These are phyloP conservation scores for Exocentrus adspersus DNA, from an alignment of 2,888 invertebrate genomes.

Conservation along the genomic window DNA sequence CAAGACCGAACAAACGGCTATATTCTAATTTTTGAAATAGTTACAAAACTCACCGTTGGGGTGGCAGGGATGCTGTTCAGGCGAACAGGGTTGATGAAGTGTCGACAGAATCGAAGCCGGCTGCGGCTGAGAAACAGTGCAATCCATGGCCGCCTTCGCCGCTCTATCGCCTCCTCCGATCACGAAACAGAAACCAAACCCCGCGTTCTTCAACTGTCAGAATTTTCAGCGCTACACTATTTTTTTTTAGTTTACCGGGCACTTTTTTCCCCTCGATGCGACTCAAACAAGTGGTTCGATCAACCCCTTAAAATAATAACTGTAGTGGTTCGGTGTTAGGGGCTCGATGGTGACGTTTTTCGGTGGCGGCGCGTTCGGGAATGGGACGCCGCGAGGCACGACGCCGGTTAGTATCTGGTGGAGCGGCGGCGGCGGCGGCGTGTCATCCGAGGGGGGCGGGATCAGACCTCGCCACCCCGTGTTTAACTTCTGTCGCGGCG, in stretches of 20 bases:
- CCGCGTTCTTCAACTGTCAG: background rate
- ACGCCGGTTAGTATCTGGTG: constrained; percentile 17
- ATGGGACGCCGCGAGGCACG: constrained; percentile 39
- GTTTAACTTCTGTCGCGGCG: constrained; percentile 58
- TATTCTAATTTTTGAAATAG: background rate
- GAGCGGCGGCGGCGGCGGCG: constrained; percentile 44
- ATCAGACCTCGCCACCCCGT: constrained; percentile 63
- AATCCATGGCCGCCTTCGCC: constrained; percentile 50
- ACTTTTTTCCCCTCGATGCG: too few relatives aligned
- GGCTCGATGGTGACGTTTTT: constrained; percentile 45
- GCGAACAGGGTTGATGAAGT: constrained; percentile 58
- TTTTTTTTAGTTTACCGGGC: background rate
- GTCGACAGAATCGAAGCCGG: constrained; percentile 50
- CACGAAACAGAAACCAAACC: background rate
- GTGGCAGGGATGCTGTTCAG: constrained; percentile 53
- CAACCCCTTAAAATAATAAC: too few relatives aligned
- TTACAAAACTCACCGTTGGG: constrained; percentile 39
- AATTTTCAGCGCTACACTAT: background rate
- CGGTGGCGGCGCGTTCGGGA: constrained; percentile 51
- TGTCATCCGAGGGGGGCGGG: constrained; percentile 62
- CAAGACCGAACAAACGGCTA: too few relatives aligned
- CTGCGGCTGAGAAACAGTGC: constrained; percentile 52
- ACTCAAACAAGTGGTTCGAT: constrained; percentile 21
- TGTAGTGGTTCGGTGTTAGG: too few relatives aligned
- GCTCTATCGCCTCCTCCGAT: constrained; percentile 1